Conservation (phyloP, 2,113 vertebrate genomes). For the Eublepharis macularius region DNA sequence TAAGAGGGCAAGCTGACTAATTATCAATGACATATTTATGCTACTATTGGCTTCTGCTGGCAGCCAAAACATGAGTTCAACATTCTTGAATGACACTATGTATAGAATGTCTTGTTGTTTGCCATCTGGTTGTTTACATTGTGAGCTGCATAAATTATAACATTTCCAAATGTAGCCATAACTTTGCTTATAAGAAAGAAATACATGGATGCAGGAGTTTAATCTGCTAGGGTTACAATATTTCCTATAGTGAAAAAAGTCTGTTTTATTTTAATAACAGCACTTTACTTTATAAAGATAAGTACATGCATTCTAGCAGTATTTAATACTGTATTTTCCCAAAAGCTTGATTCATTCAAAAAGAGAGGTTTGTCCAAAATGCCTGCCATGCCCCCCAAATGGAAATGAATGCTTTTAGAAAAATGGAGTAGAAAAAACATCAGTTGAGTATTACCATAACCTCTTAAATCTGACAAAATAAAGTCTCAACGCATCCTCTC, state of each 20-base stretch:
- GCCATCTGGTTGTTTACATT: conserved; percentile 56
- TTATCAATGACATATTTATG: conserved; percentile 71
- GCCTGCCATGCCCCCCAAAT: neutral
- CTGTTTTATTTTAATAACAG: neutral
- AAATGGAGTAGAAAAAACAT: too few species aligned
- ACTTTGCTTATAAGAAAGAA: conserved; percentile 44
- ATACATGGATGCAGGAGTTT: neutral
- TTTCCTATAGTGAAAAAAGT: conserved; percentile 10
- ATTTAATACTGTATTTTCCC: neutral
- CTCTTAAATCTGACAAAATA: neutral
- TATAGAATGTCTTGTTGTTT: conserved; percentile 34
- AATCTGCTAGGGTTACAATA: neutral
- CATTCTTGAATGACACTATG: conserved; percentile 48
- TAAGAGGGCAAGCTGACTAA: conserved; percentile 76
- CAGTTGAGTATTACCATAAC: neutral
- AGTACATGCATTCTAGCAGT: neutral
- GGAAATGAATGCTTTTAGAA: neutral
- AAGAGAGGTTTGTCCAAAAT: neutral
- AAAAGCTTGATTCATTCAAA: neutral
- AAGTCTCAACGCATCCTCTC: neutral
- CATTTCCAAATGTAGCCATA: neutral
- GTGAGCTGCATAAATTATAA: conserved; percentile 40
- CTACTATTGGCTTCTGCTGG: conserved; percentile 49
- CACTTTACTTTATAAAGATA: neutral
- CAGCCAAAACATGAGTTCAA: conserved; percentile 44